phyloP scores from a whole-genome alignment of 2,797 vertebrate species.

The Pseudochromis fuscus region DNA sequence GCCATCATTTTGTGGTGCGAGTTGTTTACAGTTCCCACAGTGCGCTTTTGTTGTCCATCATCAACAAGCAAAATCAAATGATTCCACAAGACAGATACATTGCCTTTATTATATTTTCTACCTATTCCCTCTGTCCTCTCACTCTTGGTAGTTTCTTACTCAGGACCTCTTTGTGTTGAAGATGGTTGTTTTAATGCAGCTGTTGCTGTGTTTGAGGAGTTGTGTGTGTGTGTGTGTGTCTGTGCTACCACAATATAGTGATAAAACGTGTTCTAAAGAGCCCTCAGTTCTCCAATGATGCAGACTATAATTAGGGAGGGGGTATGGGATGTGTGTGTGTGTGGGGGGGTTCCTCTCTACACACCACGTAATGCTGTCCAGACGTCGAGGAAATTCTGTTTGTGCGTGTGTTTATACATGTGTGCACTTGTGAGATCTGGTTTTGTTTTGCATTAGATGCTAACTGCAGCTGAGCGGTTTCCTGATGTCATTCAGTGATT shows the following conservation, averaged over 20 bases:
- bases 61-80: slow-evolving; percentile 65
- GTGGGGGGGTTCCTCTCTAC: slow-evolving; percentile 55
- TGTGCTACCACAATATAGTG: slow-evolving; percentile 60
- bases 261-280: slow-evolving; percentile 67
- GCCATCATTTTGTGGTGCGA: slow-evolving; percentile 67
- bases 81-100: slow-evolving; percentile 47
- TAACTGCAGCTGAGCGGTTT: slow-evolving; percentile 54
- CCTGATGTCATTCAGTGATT: slow-evolving; percentile 58
- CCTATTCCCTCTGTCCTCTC: slow-evolving; percentile 47
- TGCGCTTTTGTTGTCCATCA: slow-evolving; percentile 65
- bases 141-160: slow-evolving; percentile 20
- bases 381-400: slow-evolving; percentile 70
- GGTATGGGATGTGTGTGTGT: slow-evolving; percentile 21
- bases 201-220: slow-evolving; percentile 36
- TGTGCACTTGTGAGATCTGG: slow-evolving; percentile 64
- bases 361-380: slow-evolving; percentile 74
- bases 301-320: slow-evolving; percentile 70
- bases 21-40: slow-evolving; percentile 77
- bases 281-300: slow-evolving; percentile 66
- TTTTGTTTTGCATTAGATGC: slow-evolving; percentile 66
- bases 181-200: slow-evolving; percentile 50
- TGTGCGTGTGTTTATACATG: slow-evolving; percentile 55
- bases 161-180: slow-evolving; percentile 45
- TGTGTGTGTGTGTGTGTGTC: slow-evolving; percentile 28
- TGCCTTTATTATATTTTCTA: slow-evolving; percentile 27